These are phyloP conservation scores for Aspiorhynchus laticeps DNA, from an alignment of 2,113 vertebrate species.

Conservation along the genomic window DNA sequence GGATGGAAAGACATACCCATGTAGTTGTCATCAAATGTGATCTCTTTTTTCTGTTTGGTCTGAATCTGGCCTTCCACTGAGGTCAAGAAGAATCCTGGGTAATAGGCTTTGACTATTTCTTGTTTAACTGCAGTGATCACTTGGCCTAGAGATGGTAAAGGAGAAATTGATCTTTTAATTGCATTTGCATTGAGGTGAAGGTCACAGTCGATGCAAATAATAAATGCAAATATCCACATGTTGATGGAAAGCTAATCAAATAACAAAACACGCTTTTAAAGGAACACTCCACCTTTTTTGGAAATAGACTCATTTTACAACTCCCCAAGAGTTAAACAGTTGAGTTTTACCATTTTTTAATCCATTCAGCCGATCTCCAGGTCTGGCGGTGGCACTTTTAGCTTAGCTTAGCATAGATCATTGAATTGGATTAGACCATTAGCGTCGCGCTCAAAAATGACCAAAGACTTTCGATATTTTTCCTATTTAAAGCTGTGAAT, in stretches of 20 bases:
- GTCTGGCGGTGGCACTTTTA: no score
- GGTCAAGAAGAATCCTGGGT: conserved; percentile 83
- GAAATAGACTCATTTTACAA: no score
- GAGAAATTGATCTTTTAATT: conserved; percentile 29
- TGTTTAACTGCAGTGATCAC: conserved; percentile 85
- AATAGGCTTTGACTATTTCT: conserved; percentile 80
- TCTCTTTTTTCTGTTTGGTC: conserved; percentile 75
- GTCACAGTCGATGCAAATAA: not conserved
- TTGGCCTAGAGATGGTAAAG: conserved; percentile 74
- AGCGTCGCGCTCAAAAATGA: no score
- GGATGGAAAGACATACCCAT: conserved; percentile 74
- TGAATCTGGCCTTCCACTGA: conserved; percentile 80
- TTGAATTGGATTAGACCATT: no score
- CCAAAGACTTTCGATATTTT: not conserved
- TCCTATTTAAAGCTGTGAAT: no score
- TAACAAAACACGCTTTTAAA: not conserved
- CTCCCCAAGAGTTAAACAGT: no score
- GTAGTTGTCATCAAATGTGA: conserved; percentile 84
- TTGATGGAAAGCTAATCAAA: not conserved
- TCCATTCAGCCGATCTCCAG: no score
- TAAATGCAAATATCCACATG: not conserved
- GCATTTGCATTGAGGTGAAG: not conserved
- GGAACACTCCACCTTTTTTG: no score
- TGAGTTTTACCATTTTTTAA: no score
- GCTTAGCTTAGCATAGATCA: no score